Evolutionary conservation across 2,113 vertebrate genomes (phyloP).

Genomic region (Rhagologus leucostigma): DNA sequence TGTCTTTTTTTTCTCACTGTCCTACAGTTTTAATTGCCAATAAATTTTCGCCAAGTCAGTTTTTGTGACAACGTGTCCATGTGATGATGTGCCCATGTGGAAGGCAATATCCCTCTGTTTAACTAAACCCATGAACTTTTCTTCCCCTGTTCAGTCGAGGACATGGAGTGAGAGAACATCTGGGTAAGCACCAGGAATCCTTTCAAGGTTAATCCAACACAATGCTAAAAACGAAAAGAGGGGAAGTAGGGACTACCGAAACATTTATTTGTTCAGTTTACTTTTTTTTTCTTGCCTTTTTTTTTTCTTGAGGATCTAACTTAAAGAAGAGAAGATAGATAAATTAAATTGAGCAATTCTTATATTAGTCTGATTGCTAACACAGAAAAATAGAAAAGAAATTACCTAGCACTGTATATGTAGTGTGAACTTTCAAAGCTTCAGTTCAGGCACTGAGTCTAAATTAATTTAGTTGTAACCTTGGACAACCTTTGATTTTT

Average conservation of each 20-base stretch:
- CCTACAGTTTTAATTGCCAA: not conserved
- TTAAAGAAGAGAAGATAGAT: not conserved
- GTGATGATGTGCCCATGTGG: not conserved
- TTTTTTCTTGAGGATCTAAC: not conserved
- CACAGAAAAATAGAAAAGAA: not conserved
- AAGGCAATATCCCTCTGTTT: not conserved
- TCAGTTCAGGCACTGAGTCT: not conserved
- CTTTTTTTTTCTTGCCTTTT: rapidly evolving
- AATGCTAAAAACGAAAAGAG: not conserved
- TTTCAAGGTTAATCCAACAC: not conserved
- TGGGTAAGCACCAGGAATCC: not conserved
- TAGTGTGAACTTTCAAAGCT: not conserved
- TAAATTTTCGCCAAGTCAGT: not conserved
- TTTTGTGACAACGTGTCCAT: not conserved
- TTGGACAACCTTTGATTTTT: not conserved
- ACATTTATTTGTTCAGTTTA: not conserved
- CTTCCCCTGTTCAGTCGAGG: not conserved
- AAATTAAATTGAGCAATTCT: not conserved
- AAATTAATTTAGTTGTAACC: not conserved
- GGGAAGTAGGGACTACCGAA: not conserved
- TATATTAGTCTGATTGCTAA: not conserved
- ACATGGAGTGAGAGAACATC: not conserved
- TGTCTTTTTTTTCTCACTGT: not conserved
- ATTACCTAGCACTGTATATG: not conserved
- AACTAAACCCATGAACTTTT: not conserved